Conservation (phyloP, 2,888 invertebrate species). For the Sminthurides aquaticus region DNA sequence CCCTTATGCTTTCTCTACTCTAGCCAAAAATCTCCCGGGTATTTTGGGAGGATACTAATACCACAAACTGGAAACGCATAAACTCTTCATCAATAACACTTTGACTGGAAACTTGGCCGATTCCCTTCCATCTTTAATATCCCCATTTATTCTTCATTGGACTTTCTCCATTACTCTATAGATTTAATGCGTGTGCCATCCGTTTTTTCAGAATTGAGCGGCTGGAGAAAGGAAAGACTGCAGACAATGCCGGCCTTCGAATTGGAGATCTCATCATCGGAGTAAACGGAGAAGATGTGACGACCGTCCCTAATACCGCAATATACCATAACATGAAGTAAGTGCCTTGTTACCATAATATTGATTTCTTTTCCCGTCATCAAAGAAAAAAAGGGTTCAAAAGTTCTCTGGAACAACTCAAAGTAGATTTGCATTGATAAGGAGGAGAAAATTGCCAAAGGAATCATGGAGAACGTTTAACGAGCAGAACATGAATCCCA, state of each 20-base stretch:
- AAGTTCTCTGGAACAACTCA: no score
- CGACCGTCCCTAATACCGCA: slow-evolving; percentile 34
- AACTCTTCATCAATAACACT: no score
- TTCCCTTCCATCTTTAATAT: no score
- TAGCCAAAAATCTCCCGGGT: no score
- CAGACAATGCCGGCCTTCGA: slow-evolving; percentile 38
- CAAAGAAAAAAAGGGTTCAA: no score
- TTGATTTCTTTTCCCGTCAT: background rate
- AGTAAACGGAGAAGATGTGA: slow-evolving; percentile 42
- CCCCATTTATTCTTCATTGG: no score
- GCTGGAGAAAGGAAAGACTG: slow-evolving; percentile 40
- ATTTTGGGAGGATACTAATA: no score
- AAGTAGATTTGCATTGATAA: background rate
- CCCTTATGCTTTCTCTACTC: no score
- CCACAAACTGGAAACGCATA: no score
- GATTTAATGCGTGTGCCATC: no score
- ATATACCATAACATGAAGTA: slow-evolving; percentile 43
- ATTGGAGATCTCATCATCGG: slow-evolving; percentile 43
- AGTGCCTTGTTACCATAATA: slow-evolving; percentile 12
- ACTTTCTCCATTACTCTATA: no score
- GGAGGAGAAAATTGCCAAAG: background rate
- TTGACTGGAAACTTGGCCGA: no score
- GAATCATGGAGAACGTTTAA: background rate
- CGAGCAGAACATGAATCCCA: background rate
- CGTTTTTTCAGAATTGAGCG: slow-evolving; percentile 38